Percentiles rank a stretch among this genome's conserved stretches.
These are phyloP conservation scores for Timandra comae DNA, from an alignment of 2,888 invertebrate genomes.

Conservation along the genomic window DNA sequence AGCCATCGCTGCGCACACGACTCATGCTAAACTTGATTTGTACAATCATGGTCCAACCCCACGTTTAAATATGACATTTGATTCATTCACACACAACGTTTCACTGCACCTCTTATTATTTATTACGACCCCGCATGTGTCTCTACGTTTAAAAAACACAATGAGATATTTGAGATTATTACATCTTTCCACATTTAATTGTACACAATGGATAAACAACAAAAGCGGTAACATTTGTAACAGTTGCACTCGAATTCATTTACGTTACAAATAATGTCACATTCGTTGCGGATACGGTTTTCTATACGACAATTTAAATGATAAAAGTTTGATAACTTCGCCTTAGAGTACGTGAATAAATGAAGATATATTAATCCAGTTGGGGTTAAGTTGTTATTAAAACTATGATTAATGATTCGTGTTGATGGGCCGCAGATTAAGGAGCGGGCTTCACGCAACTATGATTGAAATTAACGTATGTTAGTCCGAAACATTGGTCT, in stretches of 20 bases:
- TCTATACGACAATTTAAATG: constrained; percentile 65
- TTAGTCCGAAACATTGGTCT: constrained; percentile 56
- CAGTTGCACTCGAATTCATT: constrained; percentile 64
- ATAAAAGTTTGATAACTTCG: constrained; percentile 57
- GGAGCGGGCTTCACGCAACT: constrained; percentile 63
- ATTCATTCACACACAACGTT: constrained; percentile 63
- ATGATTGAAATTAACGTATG: constrained; percentile 59
- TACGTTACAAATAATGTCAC: constrained; percentile 27
- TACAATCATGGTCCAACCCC: too few species aligned
- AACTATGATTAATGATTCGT: constrained; percentile 72
- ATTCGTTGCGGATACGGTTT: constrained; percentile 62
- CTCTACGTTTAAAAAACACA: constrained; percentile 59
- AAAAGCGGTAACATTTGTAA: constrained; percentile 62
- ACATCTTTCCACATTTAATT: constrained; percentile 73
- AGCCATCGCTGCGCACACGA: constrained; percentile 54
- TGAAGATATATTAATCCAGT: constrained; percentile 75
- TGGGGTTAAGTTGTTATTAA: constrained; percentile 76
- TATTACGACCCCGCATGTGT: constrained; percentile 70
- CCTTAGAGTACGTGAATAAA: constrained; percentile 52
- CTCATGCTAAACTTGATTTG: constrained; percentile 58
- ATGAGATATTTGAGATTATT: constrained; percentile 71
- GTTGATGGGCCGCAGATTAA: constrained; percentile 72
- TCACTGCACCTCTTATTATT: constrained; percentile 36
- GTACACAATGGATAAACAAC: constrained; percentile 71
- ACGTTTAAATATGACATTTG: constrained; percentile 67